phyloP scores from a whole-genome alignment of 2,888 invertebrate genomes.

The Exocentrus adspersus region DNA sequence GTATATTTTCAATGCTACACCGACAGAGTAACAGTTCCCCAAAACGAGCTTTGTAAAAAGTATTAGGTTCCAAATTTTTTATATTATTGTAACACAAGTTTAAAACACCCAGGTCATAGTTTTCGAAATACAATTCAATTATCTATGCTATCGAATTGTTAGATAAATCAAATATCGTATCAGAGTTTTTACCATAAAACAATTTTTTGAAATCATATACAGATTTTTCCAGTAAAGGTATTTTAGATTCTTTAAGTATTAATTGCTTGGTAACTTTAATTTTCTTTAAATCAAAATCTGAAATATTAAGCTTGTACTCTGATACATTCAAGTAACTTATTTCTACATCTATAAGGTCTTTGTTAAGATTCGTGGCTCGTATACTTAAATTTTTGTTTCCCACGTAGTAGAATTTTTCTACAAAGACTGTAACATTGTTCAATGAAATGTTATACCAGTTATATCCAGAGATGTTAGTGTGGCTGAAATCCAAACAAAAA shows the following conservation, averaged over 20 bases:
- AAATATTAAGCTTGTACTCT: conserved; percentile 17
- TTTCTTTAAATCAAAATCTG: conserved; percentile 20
- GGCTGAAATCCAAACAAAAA: conserved; percentile 34
- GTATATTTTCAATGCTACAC: conserved; percentile 22
- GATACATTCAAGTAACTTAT: conserved; percentile 29
- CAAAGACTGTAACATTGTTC: conserved; percentile 25
- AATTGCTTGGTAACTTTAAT: conserved; percentile 28
- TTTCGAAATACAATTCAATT: conserved; percentile 29
- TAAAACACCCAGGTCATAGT: conserved; percentile 30
- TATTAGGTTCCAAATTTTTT: conserved; percentile 3
- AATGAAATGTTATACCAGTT: conserved; percentile 31
- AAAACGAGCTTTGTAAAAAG: conserved; percentile 31
- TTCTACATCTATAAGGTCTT: conserved; percentile 25
- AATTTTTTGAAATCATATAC: conserved; percentile 29
- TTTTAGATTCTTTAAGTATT: conserved; percentile 23
- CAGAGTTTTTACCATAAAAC: conserved; percentile 27
- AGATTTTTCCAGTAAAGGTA: conserved; percentile 23
- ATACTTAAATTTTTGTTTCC: conserved; percentile 27
- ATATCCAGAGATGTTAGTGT: conserved; percentile 30
- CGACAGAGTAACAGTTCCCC: conserved; percentile 33
- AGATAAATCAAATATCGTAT: conserved; percentile 32
- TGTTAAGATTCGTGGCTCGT: conserved; percentile 23
- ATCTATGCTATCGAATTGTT: conserved; percentile 31
- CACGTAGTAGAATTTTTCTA: conserved; percentile 30
- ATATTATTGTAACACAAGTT: conserved; percentile 36